Evolutionary conservation across 64 coral and sea anemone species (phyloP).

Genomic region (Dendrophyllia cribrosa): DNA sequence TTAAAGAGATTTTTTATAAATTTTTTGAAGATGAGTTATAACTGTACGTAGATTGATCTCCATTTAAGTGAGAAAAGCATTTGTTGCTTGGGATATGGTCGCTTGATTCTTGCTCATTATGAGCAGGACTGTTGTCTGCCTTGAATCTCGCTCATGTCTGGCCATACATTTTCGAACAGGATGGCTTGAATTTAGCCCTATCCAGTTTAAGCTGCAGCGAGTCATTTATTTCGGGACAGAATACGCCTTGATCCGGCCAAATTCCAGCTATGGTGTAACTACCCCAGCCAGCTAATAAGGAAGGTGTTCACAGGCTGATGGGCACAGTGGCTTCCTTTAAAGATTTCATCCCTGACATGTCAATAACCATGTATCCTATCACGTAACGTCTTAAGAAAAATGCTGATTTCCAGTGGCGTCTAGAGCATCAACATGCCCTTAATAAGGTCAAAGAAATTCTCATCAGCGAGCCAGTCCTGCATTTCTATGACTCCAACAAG

Average conservation of each 20-base stretch:
- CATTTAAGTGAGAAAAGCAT: too few relatives aligned
- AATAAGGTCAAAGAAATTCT: conserved; percentile 26
- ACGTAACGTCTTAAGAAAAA: conserved; percentile 4
- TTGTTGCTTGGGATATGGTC: too few relatives aligned
- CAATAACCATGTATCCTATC: conserved; percentile 8
- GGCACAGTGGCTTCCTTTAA: conserved; percentile 52
- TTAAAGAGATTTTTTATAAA: too few relatives aligned
- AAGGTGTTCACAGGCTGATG: conserved; percentile 49
- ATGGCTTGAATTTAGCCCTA: too few relatives aligned
- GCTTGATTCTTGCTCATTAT: too few relatives aligned
- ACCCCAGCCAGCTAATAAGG: conserved; percentile 18
- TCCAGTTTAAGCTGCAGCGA: background rate
- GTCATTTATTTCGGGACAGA: conserved; percentile 49
- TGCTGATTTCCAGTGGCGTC: conserved; percentile 20
- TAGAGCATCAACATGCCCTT: conserved; percentile 15
- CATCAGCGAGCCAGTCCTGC: conserved; percentile 11
- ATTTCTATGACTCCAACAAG: conserved; percentile 5
- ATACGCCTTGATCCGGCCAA: conserved; percentile 42
- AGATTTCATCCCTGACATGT: conserved; percentile 59
- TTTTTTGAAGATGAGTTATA: too few relatives aligned
- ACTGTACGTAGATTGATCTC: too few relatives aligned
- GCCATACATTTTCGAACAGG: too few relatives aligned
- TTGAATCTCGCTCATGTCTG: too few relatives aligned
- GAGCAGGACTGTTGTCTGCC: too few relatives aligned
- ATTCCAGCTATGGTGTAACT: conserved; percentile 52